A percentile compares a stretch with the other conserved stretches of the same genome.
These are phyloP conservation scores for Trypoxylus dichotomus DNA, from an alignment of 1,140 invertebrate genomes.

Conservation along the genomic window DNA sequence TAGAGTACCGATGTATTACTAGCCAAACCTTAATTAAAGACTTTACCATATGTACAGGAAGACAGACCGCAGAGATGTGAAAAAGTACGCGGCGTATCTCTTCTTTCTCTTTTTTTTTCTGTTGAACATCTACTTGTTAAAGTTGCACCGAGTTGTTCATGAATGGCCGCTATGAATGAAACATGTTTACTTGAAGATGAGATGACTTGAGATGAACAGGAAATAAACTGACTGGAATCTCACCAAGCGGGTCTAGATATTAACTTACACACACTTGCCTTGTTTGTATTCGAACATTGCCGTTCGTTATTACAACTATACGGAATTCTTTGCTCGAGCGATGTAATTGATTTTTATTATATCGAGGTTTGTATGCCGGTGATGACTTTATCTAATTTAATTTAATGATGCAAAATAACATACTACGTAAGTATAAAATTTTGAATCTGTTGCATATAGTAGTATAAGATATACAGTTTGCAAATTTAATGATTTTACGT, in stretches of 20 bases:
- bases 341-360: constrained; percentile 4
- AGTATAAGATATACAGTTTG: too few relatives aligned
- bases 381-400: neutral
- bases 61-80: neutral
- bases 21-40: neutral
- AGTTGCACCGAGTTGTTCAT: constrained; percentile 35
- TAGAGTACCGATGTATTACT: neutral
- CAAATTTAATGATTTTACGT: too few relatives aligned
- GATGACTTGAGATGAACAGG: constrained; percentile 49
- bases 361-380: neutral
- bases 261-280: constrained; percentile 27
- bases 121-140: constrained; percentile 12
- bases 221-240: constrained; percentile 47
- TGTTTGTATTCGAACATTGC: constrained; percentile 23
- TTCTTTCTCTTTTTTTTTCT: constrained; percentile 5
- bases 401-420: too few relatives aligned
- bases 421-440: neutral
- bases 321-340: neutral
- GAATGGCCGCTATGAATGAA: constrained; percentile 50
- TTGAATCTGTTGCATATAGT: too few relatives aligned
- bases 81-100: neutral
- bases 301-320: constrained; percentile 2
- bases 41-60: neutral
- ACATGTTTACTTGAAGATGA: constrained; percentile 43
- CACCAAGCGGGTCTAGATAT: constrained; percentile 39